Evolutionary conservation across 2,888 invertebrate genomes (phyloP), one percentile per base, ranked within the genome.

Genomic region (Hypselothyrea guttata): DNA sequence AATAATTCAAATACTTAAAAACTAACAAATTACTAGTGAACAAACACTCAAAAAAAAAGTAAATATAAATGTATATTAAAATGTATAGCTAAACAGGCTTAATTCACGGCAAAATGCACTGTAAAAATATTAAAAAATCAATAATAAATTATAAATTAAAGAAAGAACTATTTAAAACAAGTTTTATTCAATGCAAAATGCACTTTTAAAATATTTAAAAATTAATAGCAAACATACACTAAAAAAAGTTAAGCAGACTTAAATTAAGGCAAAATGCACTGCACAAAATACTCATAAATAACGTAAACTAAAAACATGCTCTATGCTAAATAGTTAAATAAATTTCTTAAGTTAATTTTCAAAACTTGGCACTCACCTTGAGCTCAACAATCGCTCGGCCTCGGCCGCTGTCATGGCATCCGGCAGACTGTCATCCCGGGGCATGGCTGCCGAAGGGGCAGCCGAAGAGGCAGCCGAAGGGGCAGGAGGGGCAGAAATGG

Each of bases 361-460:
- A 12, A 2, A 16, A 28, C 12, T 33, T 11, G 7, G n/a, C 54
- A 90, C 91, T 91, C 90, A 96, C 96, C 95, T 95, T 84, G 94
- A 93, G 90, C 96, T 96, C 84, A 97, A 92, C 87, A 97, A 91
- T 91, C 95, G 94, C 89, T 96, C 96, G 9, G 96, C 96, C 90
- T 97, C 97, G 86, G 95, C 95, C 49, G 96, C 94, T 71, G 96
- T 96, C 96, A 95, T 95, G 33, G 90, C 90, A 84, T 92, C 92
- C 30, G 92, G 91, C 73, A 91, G 89, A 71, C 90, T 89, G 63
- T 88, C 87, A 45, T 88, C 86, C 2, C 86, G 75, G 53, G 73
- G 82, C 41, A 64, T 68, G 15, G 41, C 63, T 7, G 51, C 22
- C 8, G 11, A 13, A 7, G 13, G 22, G 2, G 53, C 33, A 35